phyloP scores from a whole-genome alignment of 2,797 vertebrate species.

The Phalloptychus januarius region DNA sequence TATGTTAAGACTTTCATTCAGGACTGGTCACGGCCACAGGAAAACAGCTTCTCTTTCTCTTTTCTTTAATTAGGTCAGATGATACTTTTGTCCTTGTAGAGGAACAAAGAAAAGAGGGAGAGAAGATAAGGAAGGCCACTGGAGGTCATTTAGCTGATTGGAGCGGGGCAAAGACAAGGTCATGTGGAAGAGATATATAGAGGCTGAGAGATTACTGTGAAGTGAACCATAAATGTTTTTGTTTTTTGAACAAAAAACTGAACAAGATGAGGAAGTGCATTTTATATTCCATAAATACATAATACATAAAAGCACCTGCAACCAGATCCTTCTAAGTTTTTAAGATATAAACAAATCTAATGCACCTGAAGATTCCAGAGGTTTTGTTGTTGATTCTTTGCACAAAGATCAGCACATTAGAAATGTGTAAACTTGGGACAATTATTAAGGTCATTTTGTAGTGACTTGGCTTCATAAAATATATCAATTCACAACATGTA shows the following conservation, averaged over 20 bases:
- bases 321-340: background rate
- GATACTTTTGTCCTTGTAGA: conserved; percentile 13
- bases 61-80: conserved; percentile 45
- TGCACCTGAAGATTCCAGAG: background rate
- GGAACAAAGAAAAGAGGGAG: conserved; percentile 10
- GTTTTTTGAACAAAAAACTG: background rate
- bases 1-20: conserved; percentile 28
- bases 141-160: conserved; percentile 57
- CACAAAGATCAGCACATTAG: background rate
- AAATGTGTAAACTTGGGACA: background rate
- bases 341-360: background rate
- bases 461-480: background rate
- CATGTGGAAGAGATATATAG: conserved; percentile 39
- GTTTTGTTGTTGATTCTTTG: background rate
- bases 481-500: background rate
- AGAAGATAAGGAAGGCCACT: conserved; percentile 35
- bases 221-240: conserved; percentile 18
- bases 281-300: background rate
- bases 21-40: conserved; percentile 34
- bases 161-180: conserved; percentile 1
- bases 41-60: conserved; percentile 18
- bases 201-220: conserved; percentile 45
- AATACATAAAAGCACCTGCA: background rate
- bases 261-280: background rate
- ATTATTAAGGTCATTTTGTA: background rate